phyloP scores from a whole-genome alignment of 2,113 vertebrate species.

The Silurus glanis region DNA sequence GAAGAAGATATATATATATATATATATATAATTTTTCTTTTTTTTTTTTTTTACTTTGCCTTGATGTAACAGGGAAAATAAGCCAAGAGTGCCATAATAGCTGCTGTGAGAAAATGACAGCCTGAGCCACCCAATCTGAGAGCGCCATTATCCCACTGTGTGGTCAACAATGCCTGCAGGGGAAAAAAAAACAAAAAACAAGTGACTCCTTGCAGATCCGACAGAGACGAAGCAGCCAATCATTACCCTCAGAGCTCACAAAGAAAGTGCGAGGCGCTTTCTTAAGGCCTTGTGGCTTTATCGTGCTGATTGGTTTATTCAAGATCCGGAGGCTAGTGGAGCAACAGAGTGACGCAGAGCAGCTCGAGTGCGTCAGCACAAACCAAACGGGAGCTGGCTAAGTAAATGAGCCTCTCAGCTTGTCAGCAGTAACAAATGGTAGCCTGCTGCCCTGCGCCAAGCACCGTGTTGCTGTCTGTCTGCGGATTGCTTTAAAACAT shows the following conservation, averaged over 20 bases:
- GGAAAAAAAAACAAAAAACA: not conserved
- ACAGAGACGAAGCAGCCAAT: constrained; percentile 35
- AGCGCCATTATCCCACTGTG: constrained; percentile 1
- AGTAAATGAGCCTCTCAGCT: constrained; percentile 22
- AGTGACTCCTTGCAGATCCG: not conserved
- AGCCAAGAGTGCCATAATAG: not conserved
- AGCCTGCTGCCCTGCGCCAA: not conserved
- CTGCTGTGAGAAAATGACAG: constrained; percentile 25
- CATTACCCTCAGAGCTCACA: constrained; percentile 17
- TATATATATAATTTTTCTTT: too few species aligned
- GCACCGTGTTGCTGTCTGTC: constrained; percentile 4
- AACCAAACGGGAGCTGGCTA: constrained; percentile 23
- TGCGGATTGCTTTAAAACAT: constrained; percentile 26
- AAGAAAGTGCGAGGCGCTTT: constrained; percentile 6
- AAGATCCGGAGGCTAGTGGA: constrained; percentile 17
- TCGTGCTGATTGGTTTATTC: constrained; percentile 27
- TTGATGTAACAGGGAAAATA: not conserved
- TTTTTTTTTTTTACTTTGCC: not conserved
- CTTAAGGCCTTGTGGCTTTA: constrained; percentile 3
- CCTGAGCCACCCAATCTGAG: not conserved
- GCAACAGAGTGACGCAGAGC: constrained; percentile 35
- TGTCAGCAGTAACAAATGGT: constrained; percentile 27
- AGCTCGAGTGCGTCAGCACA: constrained; percentile 37
- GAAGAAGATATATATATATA: not conserved
- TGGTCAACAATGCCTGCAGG: constrained; percentile 16